Conservation (phyloP, 2,888 invertebrate genomes). For the Patella depressa region DNA sequence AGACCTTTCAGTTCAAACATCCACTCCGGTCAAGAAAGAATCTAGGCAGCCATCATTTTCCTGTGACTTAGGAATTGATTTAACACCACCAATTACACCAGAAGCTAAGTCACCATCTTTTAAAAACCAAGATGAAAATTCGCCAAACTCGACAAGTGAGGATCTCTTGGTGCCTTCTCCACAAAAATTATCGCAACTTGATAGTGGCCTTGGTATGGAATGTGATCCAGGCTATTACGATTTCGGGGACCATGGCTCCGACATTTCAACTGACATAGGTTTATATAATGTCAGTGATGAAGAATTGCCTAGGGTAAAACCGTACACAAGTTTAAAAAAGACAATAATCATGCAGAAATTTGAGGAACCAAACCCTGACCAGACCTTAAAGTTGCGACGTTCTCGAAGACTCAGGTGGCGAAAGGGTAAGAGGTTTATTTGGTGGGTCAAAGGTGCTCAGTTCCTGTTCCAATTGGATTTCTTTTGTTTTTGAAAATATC, state of each 20-base stretch:
- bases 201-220: slow-evolving; percentile 41
- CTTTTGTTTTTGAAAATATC: not conserved
- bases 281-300: slow-evolving; percentile 15
- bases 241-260: slow-evolving; percentile 25
- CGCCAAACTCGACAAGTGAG: slow-evolving; percentile 1
- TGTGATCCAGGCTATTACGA: slow-evolving; percentile 40
- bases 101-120: not conserved
- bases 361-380: slow-evolving; percentile 4
- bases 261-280: slow-evolving; percentile 24
- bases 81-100: not conserved
- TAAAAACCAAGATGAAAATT: not conserved
- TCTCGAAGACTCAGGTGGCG: slow-evolving; percentile 1
- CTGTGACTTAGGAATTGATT: not conserved
- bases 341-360: not conserved
- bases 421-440: slow-evolving; percentile 43
- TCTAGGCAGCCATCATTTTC: not conserved
- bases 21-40: not conserved
- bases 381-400: not conserved
- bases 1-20: not conserved
- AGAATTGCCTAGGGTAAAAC: not conserved
- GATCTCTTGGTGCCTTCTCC: not conserved
- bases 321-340: not conserved
- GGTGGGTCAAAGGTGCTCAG: slow-evolving; percentile 23
- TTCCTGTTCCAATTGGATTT: slow-evolving; percentile 29
- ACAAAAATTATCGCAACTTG: slow-evolving; percentile 20